These are phyloP conservation scores for Brachionichthys hirsutus DNA, from an alignment of 2,113 vertebrate genomes.

Conservation along the genomic window DNA sequence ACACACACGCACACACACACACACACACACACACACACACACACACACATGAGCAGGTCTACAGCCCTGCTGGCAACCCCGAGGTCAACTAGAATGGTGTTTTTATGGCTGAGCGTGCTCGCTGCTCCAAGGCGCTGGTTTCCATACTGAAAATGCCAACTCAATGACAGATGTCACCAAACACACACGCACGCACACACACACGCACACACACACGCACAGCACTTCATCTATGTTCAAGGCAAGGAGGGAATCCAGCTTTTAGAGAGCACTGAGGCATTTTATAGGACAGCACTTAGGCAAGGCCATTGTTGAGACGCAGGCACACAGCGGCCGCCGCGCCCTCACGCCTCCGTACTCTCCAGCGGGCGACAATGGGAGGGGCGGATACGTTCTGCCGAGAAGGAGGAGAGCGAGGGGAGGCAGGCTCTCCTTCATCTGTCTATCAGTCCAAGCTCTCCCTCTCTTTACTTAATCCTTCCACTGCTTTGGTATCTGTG, in stretches of 20 bases:
- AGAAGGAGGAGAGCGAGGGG: conserved; percentile 57
- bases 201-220: conserved; percentile 32
- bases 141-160: conserved; percentile 63
- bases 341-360: conserved; percentile 74
- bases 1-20: neutral
- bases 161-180: conserved; percentile 62
- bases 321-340: conserved; percentile 63
- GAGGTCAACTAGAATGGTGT: conserved; percentile 56
- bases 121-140: conserved; percentile 36
- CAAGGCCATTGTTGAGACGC: conserved; percentile 67
- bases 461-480: conserved; percentile 66
- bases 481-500: conserved; percentile 46
- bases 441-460: conserved; percentile 58
- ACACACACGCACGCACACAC: conserved; percentile 35
- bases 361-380: conserved; percentile 76
- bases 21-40: neutral
- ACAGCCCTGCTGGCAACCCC: conserved; percentile 33
- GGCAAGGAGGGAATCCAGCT: conserved; percentile 57
- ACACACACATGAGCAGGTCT: conserved; percentile 15
- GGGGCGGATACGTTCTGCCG: conserved; percentile 71
- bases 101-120: conserved; percentile 50
- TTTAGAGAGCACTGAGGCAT: conserved; percentile 78
- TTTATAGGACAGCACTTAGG: conserved; percentile 82
- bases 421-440: conserved; percentile 64
- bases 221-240: conserved; percentile 67